Conservation (phyloP, 1,140 invertebrate species). For the Lysiphlebus fabarum region DNA sequence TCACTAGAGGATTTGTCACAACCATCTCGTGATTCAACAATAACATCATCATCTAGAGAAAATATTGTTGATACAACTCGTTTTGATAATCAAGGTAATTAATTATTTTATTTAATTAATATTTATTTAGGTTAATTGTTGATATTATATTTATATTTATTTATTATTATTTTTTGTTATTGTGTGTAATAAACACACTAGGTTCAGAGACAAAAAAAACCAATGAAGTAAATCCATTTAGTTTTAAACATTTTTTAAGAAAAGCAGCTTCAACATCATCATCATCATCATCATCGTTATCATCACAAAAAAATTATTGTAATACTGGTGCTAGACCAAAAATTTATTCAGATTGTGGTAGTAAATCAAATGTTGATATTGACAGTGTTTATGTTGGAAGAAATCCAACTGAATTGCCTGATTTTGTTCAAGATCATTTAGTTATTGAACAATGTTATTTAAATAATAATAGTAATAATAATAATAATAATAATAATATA, state of each 20-base stretch:
- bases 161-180: no score
- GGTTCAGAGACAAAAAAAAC: background rate
- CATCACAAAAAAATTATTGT: conserved; percentile 47
- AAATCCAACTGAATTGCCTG: conserved; percentile 58
- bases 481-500: conserved; percentile 30
- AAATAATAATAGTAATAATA: conserved; percentile 33
- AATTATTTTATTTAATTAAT: no score
- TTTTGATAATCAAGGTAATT: no score
- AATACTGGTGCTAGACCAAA: conserved; percentile 59
- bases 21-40: background rate
- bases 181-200: no score
- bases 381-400: conserved; percentile 41
- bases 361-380: conserved; percentile 29
- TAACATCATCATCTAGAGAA: background rate
- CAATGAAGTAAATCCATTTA: conserved; percentile 70
- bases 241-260: conserved; percentile 77
- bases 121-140: no score
- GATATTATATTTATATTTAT: no score
- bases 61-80: background rate
- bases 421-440: conserved; percentile 63
- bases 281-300: no score
- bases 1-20: conserved; percentile 9
- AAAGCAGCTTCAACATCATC: conserved; percentile 28
- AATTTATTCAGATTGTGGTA: conserved; percentile 48
- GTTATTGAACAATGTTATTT: conserved; percentile 59